A percentile compares a stretch with the other conserved stretches of the same genome.
Conservation (phyloP, 2,888 invertebrate species). For the Stenodera caucasica region DNA sequence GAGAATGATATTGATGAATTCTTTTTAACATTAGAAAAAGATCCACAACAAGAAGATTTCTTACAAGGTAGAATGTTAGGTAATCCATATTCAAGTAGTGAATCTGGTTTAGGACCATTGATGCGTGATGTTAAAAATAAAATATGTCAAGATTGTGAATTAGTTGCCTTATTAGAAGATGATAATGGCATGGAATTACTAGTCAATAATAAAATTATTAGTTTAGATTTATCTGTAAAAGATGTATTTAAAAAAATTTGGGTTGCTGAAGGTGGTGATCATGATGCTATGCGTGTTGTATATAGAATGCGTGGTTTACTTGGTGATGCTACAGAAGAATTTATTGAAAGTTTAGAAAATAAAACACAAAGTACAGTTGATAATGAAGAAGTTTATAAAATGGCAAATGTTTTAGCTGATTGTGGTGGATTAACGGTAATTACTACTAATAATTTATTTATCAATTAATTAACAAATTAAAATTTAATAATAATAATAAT, state of each 20-base stretch:
- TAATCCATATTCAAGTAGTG: slow-evolving; percentile 94
- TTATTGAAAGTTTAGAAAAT: slow-evolving; percentile 89
- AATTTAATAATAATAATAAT: slow-evolving; percentile 8
- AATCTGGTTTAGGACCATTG: slow-evolving; percentile 92
- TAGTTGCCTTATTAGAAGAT: slow-evolving; percentile 96
- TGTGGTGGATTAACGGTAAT: slow-evolving; percentile 71
- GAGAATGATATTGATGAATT: slow-evolving; percentile 97
- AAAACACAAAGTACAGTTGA: slow-evolving; percentile 86
- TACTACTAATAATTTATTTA: not conserved
- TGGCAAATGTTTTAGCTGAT: slow-evolving; percentile 83
- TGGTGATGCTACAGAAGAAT: slow-evolving; percentile 99
- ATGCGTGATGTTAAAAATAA: slow-evolving; percentile 99
- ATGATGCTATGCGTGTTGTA: slow-evolving; percentile 95
- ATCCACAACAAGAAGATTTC: slow-evolving; percentile 98
- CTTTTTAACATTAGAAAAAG: slow-evolving; percentile 94
- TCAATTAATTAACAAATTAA: not conserved
- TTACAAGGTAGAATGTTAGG: slow-evolving; percentile 96
- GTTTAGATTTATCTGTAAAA: slow-evolving; percentile 92
- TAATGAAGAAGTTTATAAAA: slow-evolving; percentile 90
- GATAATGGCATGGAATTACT: slow-evolving; percentile 98
- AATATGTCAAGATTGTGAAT: slow-evolving; percentile 96
- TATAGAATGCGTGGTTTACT: slow-evolving; percentile 97
- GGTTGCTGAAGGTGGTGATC: slow-evolving; percentile 86
- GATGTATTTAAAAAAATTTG: slow-evolving; percentile 89
- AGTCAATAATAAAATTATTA: slow-evolving; percentile 98